Evolutionary conservation across 2,888 invertebrate species (phyloP).

Genomic region (Sarcophaga subvicina): DNA sequence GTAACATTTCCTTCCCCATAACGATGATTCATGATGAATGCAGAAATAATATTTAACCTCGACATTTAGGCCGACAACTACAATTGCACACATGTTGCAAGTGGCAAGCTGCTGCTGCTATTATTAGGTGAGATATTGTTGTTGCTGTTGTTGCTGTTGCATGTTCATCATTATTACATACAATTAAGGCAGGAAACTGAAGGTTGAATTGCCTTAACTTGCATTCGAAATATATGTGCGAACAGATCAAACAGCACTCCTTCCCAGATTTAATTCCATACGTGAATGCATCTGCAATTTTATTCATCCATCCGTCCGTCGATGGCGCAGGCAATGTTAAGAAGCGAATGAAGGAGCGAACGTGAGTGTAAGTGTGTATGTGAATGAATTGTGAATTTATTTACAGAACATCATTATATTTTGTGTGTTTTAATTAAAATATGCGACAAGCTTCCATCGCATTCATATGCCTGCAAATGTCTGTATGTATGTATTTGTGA

Average conservation of each 20-base stretch:
- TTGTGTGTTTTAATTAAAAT: slow-evolving; percentile 62
- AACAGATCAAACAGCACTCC: not conserved
- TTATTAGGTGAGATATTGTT: not conserved
- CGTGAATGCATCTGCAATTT: not conserved
- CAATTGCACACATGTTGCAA: not conserved
- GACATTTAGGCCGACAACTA: not conserved
- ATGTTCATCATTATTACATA: too few relatives aligned
- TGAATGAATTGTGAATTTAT: slow-evolving; percentile 59
- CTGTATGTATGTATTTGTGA: not conserved
- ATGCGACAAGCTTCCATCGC: slow-evolving; percentile 47
- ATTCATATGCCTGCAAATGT: not conserved
- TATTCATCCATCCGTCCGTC: too few relatives aligned
- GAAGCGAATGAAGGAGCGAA: too few relatives aligned
- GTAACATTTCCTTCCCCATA: not conserved
- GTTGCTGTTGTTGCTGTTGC: too few relatives aligned
- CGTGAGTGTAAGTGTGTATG: not conserved
- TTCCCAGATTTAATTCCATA: slow-evolving; percentile 28
- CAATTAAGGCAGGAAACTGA: not conserved
- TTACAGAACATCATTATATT: slow-evolving; percentile 50
- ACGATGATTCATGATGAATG: not conserved
- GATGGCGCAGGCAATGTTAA: too few relatives aligned
- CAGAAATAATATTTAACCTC: not conserved
- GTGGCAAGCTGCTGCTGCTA: not conserved
- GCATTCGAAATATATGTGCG: not conserved
- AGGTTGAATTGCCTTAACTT: not conserved